Base-by-base conservation (phyloP, 2,888 invertebrate genomes). In the Mythimna ferrago region DNA sequence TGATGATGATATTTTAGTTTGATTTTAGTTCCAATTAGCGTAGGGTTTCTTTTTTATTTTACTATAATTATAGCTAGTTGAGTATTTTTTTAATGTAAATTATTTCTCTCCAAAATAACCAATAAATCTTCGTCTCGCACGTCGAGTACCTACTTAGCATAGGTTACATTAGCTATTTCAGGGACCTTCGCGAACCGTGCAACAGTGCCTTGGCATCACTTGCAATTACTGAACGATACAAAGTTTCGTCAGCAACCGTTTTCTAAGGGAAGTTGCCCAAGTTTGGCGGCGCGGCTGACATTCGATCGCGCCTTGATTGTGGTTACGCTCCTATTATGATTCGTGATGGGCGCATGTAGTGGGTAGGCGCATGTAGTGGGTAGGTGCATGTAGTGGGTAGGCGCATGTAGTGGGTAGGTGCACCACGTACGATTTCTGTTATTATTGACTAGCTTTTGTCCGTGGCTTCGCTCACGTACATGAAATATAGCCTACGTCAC, bases 211-310 rank as follows among this genome's bases (percentile, higher is more conserved):
- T 84, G 84, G 78, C 74, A 66, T 61, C 71, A 67, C 58, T 62
- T 21, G 3, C 80, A 85, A 80, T 84, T 82, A 78, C 76, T 76
- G 57, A 32, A 6, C 76, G 72, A 76, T 75, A 75, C 74, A 65
- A 73, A 68, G 73, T 83, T 81, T 84, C 84, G 65, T 78, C 83
- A 80, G 76, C 76, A 70, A 63, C 66, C 68, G 85, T 84, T 89
- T 87, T 88, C 88, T 87, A 88, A 84, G 86, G 89, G 89, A 89
- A 87, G 86, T 89, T 89, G 89, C 89, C 66, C 69, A 86, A 81
- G 72, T 48, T 38, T 16, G 16, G 60, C 65, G 62, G 6, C 63
- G 56, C 63, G 56, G 60, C 85, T 85, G 79, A 83, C 81, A 79
- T 70, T 80, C 75, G 85, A 80, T 80, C 73, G 78, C 58, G 51